Evolutionary conservation across 2,888 invertebrate species (phyloP), one percentile per base, ranked within the genome.

Genomic region (Julus scandinavius): DNA sequence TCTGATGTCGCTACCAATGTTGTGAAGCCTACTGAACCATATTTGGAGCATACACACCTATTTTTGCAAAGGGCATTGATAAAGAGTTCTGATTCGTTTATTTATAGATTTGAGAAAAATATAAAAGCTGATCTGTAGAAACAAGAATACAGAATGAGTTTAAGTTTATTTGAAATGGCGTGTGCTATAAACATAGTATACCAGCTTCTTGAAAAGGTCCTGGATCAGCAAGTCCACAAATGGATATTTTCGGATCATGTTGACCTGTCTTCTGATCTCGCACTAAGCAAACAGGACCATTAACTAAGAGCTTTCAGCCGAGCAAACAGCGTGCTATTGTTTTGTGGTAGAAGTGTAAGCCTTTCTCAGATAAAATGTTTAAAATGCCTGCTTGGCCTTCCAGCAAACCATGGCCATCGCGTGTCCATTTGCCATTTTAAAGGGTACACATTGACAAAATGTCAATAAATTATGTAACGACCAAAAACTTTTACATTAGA

Each of bases 381-480:
- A 6, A 17, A 72, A 72, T 72, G 72, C 20, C 29, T 20, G 2
- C 72, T 29, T 58, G 58, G 6, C 54, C 17, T 13, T n/a, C 54
- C 13, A 13, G 54, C 9, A 29, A 20, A 9, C 9, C 72, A 63
- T 72, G 72, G 72, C 29, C 72, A 72, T 72, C 29, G 72, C n/a
- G 20, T 72, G 72, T 72, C 72, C 72, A 72, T 72, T 72, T 72
- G 72, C 29, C 72, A 72, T 29, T 72, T 72, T 72, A 72, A 29
- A 72, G 72, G 9, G 11, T 58, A 17, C 58, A 15, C 58, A 17
- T 15, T 72, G 72, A 72, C 54, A 54, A 29, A 72, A 72, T 72
- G 72, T 72, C 72, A 72, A 72, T 72, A 72, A 72, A 72, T 72
- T 72, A 72, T 72, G 72, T 6, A 72, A 72, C 72, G 9, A 72